These are phyloP conservation scores for Menidia menidia DNA, from an alignment of 2,797 vertebrate species.

Conservation along the genomic window DNA sequence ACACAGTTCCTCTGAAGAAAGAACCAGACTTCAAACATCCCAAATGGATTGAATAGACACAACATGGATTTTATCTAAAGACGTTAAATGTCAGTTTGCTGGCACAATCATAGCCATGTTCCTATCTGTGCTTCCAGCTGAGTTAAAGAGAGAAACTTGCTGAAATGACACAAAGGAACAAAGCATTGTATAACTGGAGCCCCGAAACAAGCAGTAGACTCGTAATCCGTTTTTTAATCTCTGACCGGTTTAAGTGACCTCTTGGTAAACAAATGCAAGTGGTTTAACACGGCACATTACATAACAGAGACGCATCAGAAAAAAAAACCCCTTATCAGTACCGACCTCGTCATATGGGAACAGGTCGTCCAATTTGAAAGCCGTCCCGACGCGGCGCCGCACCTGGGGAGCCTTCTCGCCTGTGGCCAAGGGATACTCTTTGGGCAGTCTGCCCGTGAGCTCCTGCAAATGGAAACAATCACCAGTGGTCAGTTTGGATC, in stretches of 20 bases:
- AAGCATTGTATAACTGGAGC: conserved; percentile 8
- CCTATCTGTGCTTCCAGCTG: background rate
- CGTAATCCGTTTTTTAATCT: conserved; percentile 25
- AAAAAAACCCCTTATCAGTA: background rate
- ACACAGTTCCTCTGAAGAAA: background rate
- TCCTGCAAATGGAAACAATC: conserved; percentile 81
- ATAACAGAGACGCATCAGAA: conserved; percentile 18
- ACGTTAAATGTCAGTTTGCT: background rate
- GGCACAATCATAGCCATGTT: background rate
- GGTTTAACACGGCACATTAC: conserved; percentile 1
- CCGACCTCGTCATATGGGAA: conserved; percentile 88
- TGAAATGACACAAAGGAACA: conserved; percentile 6
- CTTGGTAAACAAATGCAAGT: conserved; percentile 21
- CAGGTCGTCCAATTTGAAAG: conserved; percentile 92
- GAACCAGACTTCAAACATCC: conserved; percentile 12
- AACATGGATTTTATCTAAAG: conserved; percentile 6
- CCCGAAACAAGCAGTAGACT: conserved; percentile 10
- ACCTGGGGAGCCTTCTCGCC: conserved; percentile 91
- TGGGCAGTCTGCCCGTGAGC: conserved; percentile 91
- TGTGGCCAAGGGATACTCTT: conserved; percentile 89
- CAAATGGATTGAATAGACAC: conserved; percentile 4
- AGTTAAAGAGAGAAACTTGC: conserved; percentile 13
- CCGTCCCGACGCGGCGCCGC: conserved; percentile 88
- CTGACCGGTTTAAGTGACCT: background rate
- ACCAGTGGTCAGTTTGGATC: conserved; percentile 15